These are phyloP conservation scores for Cactoblastis cactorum DNA, from an alignment of 2,888 invertebrate species.

Conservation along the genomic window DNA sequence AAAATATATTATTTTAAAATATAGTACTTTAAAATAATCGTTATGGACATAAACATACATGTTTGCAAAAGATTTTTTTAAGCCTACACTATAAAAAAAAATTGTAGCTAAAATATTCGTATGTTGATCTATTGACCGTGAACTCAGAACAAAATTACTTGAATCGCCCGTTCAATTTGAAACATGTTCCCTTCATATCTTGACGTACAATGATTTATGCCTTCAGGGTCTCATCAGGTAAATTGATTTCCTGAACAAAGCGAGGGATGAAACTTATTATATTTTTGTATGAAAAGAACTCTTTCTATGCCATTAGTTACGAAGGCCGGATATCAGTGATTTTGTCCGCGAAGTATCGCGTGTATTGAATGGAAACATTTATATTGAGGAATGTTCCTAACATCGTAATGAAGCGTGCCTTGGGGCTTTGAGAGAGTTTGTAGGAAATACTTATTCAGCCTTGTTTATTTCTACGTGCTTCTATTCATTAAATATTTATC, in stretches of 20 bases:
- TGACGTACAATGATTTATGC: background rate
- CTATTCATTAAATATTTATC: too few relatives aligned
- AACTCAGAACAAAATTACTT: too few relatives aligned
- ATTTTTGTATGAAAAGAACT: background rate
- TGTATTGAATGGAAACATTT: background rate
- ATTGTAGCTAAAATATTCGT: too few relatives aligned
- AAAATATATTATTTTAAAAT: too few relatives aligned
- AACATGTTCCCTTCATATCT: background rate
- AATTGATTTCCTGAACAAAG: background rate
- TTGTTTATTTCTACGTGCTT: background rate
- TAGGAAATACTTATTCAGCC: background rate
- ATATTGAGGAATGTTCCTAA: background rate
- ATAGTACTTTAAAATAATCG: too few relatives aligned
- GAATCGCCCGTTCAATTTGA: background rate
- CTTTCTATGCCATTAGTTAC: background rate
- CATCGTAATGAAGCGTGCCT: background rate
- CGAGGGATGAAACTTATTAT: background rate
- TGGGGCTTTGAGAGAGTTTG: background rate
- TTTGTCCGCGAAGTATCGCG: background rate
- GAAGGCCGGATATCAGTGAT: background rate
- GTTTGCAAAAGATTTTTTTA: too few relatives aligned
- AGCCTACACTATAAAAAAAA: too few relatives aligned
- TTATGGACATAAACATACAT: too few relatives aligned
- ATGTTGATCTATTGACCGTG: too few relatives aligned
- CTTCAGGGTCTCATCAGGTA: conserved; percentile 4